These are phyloP conservation scores for Dreissena polymorpha DNA, from an alignment of 1,140 invertebrate species.

Conservation along the genomic window DNA sequence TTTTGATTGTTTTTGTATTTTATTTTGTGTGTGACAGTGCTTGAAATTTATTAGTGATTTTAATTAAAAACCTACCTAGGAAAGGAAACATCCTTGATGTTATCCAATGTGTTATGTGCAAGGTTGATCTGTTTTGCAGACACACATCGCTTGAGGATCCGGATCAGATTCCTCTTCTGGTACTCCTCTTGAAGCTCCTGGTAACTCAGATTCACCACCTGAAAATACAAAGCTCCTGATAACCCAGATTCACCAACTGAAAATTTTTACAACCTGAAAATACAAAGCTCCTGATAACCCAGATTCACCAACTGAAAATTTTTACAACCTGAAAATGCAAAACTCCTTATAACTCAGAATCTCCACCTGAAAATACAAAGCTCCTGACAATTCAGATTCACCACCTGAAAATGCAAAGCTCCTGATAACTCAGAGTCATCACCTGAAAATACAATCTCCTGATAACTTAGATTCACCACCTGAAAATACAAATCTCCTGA, in stretches of 20 bases:
- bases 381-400: neutral
- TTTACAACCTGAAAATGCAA: constrained; percentile 62
- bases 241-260: neutral
- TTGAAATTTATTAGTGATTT: too few relatives aligned
- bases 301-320: constrained; percentile 66
- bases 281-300: neutral
- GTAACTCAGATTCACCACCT: constrained; percentile 67
- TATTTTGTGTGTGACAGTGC: too few relatives aligned
- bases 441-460: constrained; percentile 67
- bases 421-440: constrained; percentile 53
- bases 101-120: constrained; percentile 62
- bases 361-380: neutral
- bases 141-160: constrained; percentile 61
- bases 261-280: constrained; percentile 1
- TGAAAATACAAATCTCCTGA: constrained; percentile 31
- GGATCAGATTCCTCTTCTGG: constrained; percentile 63
- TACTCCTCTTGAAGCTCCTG: constrained; percentile 68
- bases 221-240: constrained; percentile 21
- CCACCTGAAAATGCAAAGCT: constrained; percentile 8
- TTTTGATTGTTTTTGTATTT: too few relatives aligned
- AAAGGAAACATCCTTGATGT: constrained; percentile 59
- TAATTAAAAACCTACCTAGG: constrained; percentile 55
- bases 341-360: neutral
- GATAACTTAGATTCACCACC: constrained; percentile 69
- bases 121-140: constrained; percentile 63